Evolutionary conservation across 2,888 invertebrate genomes (phyloP), one percentile per base, ranked within the genome.

Genomic region (Rhingia campestris): DNA sequence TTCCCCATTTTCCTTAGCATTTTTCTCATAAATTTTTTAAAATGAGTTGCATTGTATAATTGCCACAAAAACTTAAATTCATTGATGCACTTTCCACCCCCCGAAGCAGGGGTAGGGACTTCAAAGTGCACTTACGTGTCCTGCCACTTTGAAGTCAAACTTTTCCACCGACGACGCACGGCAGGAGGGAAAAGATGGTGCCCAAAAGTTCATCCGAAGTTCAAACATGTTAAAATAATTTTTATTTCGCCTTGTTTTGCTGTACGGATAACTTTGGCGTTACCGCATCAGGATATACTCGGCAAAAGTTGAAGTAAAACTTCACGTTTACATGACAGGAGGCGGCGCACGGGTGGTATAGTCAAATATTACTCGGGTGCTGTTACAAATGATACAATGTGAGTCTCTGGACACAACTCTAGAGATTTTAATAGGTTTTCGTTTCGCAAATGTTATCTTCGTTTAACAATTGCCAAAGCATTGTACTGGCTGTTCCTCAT

Each of bases 351-450:
- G 37, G 37, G 30, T 14, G 33, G 45, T 6, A n/a, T 7, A 69
- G 63, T 58, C 74, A 75, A 53, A 69, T 39, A 53, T 45, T 22
- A 47, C 9, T 70, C 49, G 72, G 32, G 58, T 43, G 72, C 53
- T 41, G 58, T 80, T 75, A 84, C 74, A 84, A 84, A 84, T 84
- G 82, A 84, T 84, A 84, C 84, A 84, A 84, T 84, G 84, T 84
- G 58, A 80, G 79, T 80, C 84, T 59, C 70, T 79, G 84, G 84
- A 80, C 84, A 84, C 70, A 66, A 75, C 66, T 84, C 84, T 59
- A 70, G 79, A 84, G 79, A 84, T 84, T 84, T 84, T 84, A 84
- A 84, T 84, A 74, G 84, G 79, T 84, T 84, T 84, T 84, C 84
- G 79, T 69, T 84, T 66, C 51, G 61, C 59, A 84, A 84, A 84